phyloP scores from a whole-genome alignment of 2,113 vertebrate genomes.

The Cebidichthys violaceus region DNA sequence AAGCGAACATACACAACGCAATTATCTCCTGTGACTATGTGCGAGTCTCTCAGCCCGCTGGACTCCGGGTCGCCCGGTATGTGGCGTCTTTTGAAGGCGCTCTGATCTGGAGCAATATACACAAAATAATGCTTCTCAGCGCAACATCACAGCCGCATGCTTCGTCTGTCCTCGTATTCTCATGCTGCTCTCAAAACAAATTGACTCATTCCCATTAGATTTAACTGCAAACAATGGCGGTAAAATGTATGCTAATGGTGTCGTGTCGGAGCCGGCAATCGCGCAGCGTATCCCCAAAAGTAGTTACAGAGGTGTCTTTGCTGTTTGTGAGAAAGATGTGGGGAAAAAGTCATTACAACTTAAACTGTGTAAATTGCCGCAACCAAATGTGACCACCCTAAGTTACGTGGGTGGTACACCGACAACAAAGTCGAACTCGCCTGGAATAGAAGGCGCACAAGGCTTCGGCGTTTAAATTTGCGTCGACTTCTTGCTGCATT shows the following conservation, averaged over 20 bases:
- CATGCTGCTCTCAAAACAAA: conserved; percentile 48
- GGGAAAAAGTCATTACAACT: conserved; percentile 73
- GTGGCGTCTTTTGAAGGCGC: conserved; percentile 63
- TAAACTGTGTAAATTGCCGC: conserved; percentile 70
- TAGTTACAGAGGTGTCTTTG: conserved; percentile 71
- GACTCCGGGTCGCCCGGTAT: conserved; percentile 31
- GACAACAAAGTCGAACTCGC: conserved; percentile 54
- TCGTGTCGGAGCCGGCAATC: conserved; percentile 25
- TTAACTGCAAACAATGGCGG: conserved; percentile 64
- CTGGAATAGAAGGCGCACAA: conserved; percentile 50
- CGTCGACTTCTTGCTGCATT: conserved; percentile 32
- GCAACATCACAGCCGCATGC: conserved; percentile 17
- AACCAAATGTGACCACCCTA: conserved; percentile 65
- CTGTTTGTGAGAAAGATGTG: conserved; percentile 59
- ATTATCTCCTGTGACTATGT: conserved; percentile 38
- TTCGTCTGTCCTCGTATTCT: conserved; percentile 37
- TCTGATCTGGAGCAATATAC: conserved; percentile 64
- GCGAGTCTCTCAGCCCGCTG: conserved; percentile 39
- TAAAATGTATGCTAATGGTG: conserved; percentile 60
- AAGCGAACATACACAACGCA: conserved; percentile 27
- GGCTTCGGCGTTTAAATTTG: conserved; percentile 56
- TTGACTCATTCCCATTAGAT: conserved; percentile 62
- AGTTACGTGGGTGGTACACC: conserved; percentile 45
- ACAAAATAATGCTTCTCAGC: conserved; percentile 25
- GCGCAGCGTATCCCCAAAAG: conserved; percentile 56